These are phyloP conservation scores for Myzus persicae DNA, from an alignment of 1,140 invertebrate genomes.

Conservation along the genomic window DNA sequence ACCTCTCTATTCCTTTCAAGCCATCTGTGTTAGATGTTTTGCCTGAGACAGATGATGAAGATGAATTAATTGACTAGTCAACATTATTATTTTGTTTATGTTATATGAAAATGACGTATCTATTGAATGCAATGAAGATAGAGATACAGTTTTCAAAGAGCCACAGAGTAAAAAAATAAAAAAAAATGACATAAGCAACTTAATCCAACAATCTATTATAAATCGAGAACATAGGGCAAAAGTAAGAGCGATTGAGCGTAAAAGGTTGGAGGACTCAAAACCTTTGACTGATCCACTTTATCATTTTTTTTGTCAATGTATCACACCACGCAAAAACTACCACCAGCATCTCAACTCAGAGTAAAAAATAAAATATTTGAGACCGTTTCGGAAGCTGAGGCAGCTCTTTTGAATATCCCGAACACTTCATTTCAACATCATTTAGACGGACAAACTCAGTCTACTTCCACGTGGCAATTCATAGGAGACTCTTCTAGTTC, in stretches of 20 bases:
- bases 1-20: no score
- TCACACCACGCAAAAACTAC: neutral
- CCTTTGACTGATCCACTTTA: neutral
- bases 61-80: no score
- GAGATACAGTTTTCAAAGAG: neutral
- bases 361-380: constrained; percentile 26
- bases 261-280: neutral
- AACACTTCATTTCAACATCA: constrained; percentile 14
- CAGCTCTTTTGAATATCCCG: neutral
- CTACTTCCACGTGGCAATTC: neutral
- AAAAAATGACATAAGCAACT: constrained; percentile 10
- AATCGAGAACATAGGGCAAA: constrained; percentile 19
- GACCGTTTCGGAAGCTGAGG: neutral
- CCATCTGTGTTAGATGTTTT: no score
- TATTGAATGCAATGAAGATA: neutral
- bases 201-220: neutral
- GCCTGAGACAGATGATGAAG: no score
- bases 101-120: neutral
- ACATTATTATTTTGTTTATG: no score
- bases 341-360: neutral
- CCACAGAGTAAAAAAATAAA: neutral
- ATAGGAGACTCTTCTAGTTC: neutral
- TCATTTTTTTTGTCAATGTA: constrained; percentile 6
- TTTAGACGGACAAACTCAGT: neutral
- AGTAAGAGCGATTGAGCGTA: neutral